Evolutionary conservation across 2,113 vertebrate genomes (phyloP), one percentile per base, ranked within the genome.

Genomic region (Carassius carassius): DNA sequence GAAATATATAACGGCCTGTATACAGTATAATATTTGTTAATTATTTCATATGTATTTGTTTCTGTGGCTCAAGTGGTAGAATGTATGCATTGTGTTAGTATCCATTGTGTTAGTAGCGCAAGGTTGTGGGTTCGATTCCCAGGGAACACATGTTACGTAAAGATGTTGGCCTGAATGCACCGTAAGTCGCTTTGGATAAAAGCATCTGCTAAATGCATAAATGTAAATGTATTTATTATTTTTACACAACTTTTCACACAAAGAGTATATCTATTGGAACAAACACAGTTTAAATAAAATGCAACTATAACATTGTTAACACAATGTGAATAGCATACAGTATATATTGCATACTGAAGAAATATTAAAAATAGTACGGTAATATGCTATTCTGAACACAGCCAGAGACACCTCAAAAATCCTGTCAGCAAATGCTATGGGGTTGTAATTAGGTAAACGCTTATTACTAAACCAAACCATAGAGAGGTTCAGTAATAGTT

Each of bases 401-500:
- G 19, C 12, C 67, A 11, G 4, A 58, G 62, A 51, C 44, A 51
- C 44, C 25, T 29, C 0, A 17, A 51, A 25, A 67, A 81, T 67
- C 58, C 35, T 35, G n/a, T 60, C 54, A 60, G 78, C n/a, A 16
- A 23, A n/a, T 32, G 62, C 60, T 49, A 32, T 69, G 16, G 62
- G 78, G 62, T 80, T 67, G 62, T 51, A 81, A 81, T 81, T 81
- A 81, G 44, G 62, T 49, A 51, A 41, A 62, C 62, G 35, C 25
- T 81, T 81, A 81, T 32, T 81, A 81, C 62, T 67, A 51, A 81
- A 67, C 41, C 62, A 35, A 69, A 62, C 41, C 17, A 32, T 12
- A 35, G 62, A 51, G 78, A 67, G 41, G 62, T 49, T 81, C 60
- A 81, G 78, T 81, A 69, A 81, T 81, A 65, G 78, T 49, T 81